Evolutionary conservation across 2,888 invertebrate genomes (phyloP).

Genomic region (Apotomis betuletana): DNA sequence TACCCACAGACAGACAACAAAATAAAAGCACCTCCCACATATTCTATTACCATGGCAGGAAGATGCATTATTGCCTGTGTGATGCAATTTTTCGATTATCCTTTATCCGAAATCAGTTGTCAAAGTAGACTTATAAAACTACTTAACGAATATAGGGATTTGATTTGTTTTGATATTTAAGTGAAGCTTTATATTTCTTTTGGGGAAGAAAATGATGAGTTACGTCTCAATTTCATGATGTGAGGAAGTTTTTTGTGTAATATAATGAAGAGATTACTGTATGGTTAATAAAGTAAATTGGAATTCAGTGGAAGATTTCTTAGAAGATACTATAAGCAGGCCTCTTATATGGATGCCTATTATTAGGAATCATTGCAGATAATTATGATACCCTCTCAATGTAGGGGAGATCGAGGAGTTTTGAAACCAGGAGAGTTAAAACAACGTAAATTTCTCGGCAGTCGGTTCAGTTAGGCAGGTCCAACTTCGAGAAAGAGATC

Average conservation of each 20-base stretch:
- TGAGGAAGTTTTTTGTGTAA: background rate
- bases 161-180: constrained; percentile 5
- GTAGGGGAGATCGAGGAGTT: too few relatives aligned
- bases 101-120: background rate
- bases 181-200: background rate
- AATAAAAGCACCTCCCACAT: constrained; percentile 10
- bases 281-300: too few relatives aligned
- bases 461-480: too few relatives aligned
- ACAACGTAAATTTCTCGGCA: too few relatives aligned
- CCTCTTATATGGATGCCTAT: too few relatives aligned
- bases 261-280: too few relatives aligned
- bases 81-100: background rate
- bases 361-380: too few relatives aligned
- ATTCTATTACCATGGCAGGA: background rate
- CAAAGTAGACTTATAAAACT: background rate
- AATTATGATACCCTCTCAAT: too few relatives aligned
- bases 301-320: too few relatives aligned
- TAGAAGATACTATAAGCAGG: too few relatives aligned
- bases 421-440: too few relatives aligned
- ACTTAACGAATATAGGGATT: background rate
- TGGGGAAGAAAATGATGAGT: background rate
- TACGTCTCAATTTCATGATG: background rate
- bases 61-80: background rate
- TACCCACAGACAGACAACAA: background rate
- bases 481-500: too few relatives aligned